A percentile compares a stretch with the other conserved stretches of the same genome.
phyloP scores from a whole-genome alignment of 2,888 invertebrate genomes.

The Kryphioiulus occultus region DNA sequence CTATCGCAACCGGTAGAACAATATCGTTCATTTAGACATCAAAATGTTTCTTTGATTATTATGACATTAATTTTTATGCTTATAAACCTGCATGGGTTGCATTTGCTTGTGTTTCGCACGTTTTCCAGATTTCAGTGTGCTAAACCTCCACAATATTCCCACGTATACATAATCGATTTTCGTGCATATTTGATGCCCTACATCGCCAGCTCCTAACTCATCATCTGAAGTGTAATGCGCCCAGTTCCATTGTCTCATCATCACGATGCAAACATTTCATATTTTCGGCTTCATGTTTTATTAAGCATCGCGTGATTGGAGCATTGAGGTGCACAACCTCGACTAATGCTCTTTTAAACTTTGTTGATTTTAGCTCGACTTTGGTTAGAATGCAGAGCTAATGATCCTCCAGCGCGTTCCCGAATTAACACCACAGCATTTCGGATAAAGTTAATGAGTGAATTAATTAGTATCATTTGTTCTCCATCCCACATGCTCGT shows the following conservation, averaged over 20 bases:
- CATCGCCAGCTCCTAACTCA: neutral
- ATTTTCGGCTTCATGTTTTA: neutral
- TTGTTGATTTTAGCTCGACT: neutral
- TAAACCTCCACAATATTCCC: neutral
- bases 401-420: neutral
- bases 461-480: conserved; percentile 15
- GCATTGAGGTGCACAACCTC: conserved; percentile 9
- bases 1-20: too few species aligned
- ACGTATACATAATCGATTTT: neutral
- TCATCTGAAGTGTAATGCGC: neutral
- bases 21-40: too few species aligned
- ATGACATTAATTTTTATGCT: too few species aligned
- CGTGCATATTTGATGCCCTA: neutral
- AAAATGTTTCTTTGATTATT: too few species aligned
- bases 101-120: neutral
- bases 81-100: too few species aligned
- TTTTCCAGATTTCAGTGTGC: neutral
- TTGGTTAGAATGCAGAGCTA: neutral
- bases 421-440: neutral
- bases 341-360: neutral
- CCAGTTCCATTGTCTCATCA: conserved; percentile 8
- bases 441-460: neutral
- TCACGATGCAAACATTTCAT: neutral
- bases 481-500: neutral
- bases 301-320: conserved; percentile 17